Base-by-base conservation (phyloP, 2,888 invertebrate genomes). In the Drosophila algonquin region DNA sequence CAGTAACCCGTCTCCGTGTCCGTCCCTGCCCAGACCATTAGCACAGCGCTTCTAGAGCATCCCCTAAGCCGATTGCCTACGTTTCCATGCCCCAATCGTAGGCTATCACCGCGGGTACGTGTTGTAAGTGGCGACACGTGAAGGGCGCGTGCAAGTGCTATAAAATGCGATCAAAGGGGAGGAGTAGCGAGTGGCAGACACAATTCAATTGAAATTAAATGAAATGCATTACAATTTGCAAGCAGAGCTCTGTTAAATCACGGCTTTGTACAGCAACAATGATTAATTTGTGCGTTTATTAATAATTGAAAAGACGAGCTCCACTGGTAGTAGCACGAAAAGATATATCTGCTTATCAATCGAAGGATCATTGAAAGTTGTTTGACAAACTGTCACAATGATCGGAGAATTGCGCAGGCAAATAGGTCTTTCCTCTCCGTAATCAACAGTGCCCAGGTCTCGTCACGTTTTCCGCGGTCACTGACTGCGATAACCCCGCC, bases 381-480 rank as follows among this genome's bases (percentile, higher is more conserved):
- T 40, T 14, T 57, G 10, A 7, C 48, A n/a, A 52, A 54, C 47
- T 51, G 51, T 58, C 64, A 63, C 63, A 71, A 75, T 35, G 53
- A 12, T 40, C 21, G 55, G 45, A 45, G 8, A 79, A 80, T 70
- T 81, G 80, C 75, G 79, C 77, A 69, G 67, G 62, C 64, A 74
- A 57, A 70, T n/a, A 54, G 32, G 3, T 32, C 3, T 7, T 35
- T 35, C 14, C 40, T 6, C 14, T 14, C 51, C 50, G 32, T 10
- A 51, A 69, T 50, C 64, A 52, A 61, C 65, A 65, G 21, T 40
- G 52, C 69, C 61, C 68, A 60, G 73, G 58, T 45, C 16, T 32
- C 21, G 64, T 65, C 67, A 67, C 65, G 67, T 65, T 46, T 10
- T 35, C 9, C 52, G 35, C 40, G 65, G 67, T 67, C 67, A 57